A percentile compares a stretch with the other conserved stretches of the same genome.
These are phyloP conservation scores for Syngnathus typhle DNA, from an alignment of 2,113 vertebrate genomes.

Conservation along the genomic window DNA sequence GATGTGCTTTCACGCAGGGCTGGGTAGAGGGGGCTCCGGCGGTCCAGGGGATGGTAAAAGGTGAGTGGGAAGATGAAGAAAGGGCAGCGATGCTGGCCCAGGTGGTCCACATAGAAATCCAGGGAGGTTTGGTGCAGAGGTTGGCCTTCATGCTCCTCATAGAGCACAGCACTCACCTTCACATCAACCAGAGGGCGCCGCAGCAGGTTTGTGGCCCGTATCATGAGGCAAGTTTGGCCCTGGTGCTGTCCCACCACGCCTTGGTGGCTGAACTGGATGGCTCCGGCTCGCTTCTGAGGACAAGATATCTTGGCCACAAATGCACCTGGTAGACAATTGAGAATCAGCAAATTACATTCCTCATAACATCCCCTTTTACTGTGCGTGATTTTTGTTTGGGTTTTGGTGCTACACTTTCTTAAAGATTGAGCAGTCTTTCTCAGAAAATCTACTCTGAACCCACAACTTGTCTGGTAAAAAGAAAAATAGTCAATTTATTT, in stretches of 20 bases:
- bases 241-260: constrained; percentile 79
- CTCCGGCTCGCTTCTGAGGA: constrained; percentile 88
- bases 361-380: not conserved
- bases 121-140: constrained; percentile 83
- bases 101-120: constrained; percentile 81
- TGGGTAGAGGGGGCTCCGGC: constrained; percentile 80
- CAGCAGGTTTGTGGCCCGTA: constrained; percentile 87
- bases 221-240: constrained; percentile 81
- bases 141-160: constrained; percentile 81
- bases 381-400: not conserved
- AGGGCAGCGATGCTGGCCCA: constrained; percentile 78
- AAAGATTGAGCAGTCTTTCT: not conserved
- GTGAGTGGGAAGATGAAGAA: constrained; percentile 92
- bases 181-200: constrained; percentile 82
- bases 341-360: not conserved
- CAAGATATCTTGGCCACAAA: constrained; percentile 96
- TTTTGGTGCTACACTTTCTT: no score
- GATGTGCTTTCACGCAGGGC: constrained; percentile 74
- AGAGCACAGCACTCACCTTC: constrained; percentile 84
- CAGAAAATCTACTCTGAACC: no score
- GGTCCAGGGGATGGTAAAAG: constrained; percentile 80
- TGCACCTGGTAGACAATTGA: constrained; percentile 75
- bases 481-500: no score
- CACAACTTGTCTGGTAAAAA: no score
- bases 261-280: constrained; percentile 85